Base-by-base conservation (phyloP, 1,140 invertebrate species). In the Delia radicum region DNA sequence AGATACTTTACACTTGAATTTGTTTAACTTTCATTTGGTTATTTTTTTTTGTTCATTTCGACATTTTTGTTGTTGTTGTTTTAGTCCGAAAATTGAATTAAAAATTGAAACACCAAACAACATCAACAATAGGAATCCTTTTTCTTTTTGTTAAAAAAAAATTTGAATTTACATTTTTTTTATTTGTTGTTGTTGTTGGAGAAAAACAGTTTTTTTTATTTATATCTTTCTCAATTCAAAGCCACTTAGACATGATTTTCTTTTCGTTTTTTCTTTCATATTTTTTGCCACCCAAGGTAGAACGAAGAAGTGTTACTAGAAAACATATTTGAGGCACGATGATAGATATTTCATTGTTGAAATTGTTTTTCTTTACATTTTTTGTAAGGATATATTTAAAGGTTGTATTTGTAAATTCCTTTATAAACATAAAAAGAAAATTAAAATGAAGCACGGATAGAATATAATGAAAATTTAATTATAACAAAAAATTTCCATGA, bases 1-100 rank as follows among this genome's bases (percentile, higher is more conserved):
- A 33, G 29, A 37, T 69, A 33, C 65, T 69, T 69, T 18, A 69
- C 71, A 73, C 71, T 73, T 55, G 33, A 73, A 26, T 73, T 73
- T 46, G 37, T 73, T 73, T 73, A 33, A 69, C 21, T 21, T 69
- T 37, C 29, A 37, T 6, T 37, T 67, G n/a, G 29, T 67, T 31
- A 15, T 69, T 69, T 7, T 69, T 69, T 69, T 31, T 69, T 21
- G 8, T n/a, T 12, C n/a, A 33, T 69, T 33, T 33, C 62, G 3
- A 24, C 24, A 13, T 67, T 13, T 33, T 55, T 55, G 8, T 55
- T 21, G 13, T 55, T 55, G 6, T 69, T 33, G 24, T 37, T 37
- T 69, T 69, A 12, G 2, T 18, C 29, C n/a, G n/a, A 69, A 33
- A 69, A 69, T 69, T 69, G 65, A 69, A 69, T 69, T 69, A 69